Evolutionary conservation across 2,888 invertebrate genomes (phyloP).

Genomic region (Xiphydria camelus): DNA sequence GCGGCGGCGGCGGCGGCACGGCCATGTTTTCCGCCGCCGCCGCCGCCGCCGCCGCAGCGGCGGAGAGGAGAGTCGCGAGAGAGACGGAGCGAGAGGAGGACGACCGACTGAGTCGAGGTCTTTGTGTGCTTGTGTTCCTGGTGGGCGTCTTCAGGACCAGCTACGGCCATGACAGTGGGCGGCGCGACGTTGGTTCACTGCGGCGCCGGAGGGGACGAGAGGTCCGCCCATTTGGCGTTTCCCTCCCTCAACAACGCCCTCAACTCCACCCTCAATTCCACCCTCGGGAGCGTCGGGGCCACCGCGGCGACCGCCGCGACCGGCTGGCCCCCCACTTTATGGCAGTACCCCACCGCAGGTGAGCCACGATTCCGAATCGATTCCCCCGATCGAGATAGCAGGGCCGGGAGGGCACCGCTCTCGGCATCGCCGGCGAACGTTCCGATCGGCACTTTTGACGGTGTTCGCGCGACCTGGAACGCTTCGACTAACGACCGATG

Average conservation of each 20-base stretch:
- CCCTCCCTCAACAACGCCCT: conserved; percentile 48
- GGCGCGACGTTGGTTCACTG: conserved; percentile 67
- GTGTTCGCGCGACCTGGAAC: no score
- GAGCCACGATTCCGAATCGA: conserved; percentile 7
- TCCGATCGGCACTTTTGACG: no score
- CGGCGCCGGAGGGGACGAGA: conserved; percentile 65
- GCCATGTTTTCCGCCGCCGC: conserved; percentile 26
- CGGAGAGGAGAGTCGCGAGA: no score
- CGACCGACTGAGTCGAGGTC: no score
- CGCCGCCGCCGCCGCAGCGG: no score
- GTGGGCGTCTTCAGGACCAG: conserved; percentile 63
- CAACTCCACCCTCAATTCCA: conserved; percentile 39
- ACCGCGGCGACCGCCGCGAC: conserved; percentile 56
- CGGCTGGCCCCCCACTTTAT: conserved; percentile 72
- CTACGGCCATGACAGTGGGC: conserved; percentile 71
- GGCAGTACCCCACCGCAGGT: conserved; percentile 72
- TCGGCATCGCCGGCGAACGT: not conserved
- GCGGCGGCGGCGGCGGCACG: conserved; percentile 28
- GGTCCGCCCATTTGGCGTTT: conserved; percentile 61
- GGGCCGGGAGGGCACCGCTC: not conserved
- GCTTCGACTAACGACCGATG: no score
- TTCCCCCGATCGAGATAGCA: not conserved
- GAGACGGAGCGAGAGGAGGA: no score
- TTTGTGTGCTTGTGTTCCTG: conserved; percentile 16
- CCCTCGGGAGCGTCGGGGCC: conserved; percentile 40